Conservation (phyloP, 1,140 invertebrate species). For the Lordiphosa collinella region DNA sequence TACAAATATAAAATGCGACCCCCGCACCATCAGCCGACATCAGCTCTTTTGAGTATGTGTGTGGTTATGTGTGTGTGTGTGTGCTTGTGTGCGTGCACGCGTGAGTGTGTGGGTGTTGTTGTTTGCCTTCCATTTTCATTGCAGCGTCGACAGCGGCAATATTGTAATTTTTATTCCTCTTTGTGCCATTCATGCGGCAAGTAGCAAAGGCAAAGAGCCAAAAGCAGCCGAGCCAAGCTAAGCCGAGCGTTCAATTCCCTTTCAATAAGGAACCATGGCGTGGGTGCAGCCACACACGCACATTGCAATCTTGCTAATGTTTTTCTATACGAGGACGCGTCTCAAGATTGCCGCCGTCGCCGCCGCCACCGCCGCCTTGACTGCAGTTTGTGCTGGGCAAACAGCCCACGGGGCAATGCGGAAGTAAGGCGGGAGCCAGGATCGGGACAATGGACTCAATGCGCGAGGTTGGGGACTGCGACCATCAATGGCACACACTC, state of each 20-base stretch:
- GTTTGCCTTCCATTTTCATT: constrained; percentile 56
- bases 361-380: constrained; percentile 34
- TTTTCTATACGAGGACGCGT: constrained; percentile 42
- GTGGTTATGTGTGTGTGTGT: not conserved
- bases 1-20: too few relatives aligned
- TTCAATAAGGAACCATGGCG: constrained; percentile 44
- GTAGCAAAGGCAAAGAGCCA: constrained; percentile 30
- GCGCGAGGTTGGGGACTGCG: not conserved
- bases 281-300: constrained; percentile 59
- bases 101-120: constrained; percentile 43
- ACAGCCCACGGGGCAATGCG: constrained; percentile 50
- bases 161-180: constrained; percentile 75
- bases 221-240: constrained; percentile 27
- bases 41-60: too few relatives aligned
- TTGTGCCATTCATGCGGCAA: constrained; percentile 56
- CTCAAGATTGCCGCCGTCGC: constrained; percentile 49
- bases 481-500: constrained; percentile 45
- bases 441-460: constrained; percentile 43
- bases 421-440: constrained; percentile 43
- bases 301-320: constrained; percentile 78
- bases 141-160: constrained; percentile 47
- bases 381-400: constrained; percentile 59
- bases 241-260: constrained; percentile 68
- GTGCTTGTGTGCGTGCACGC: constrained; percentile 16
- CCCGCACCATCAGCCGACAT: too few relatives aligned